phyloP scores from a whole-genome alignment of 53 echinoderm and acorn worm species.

The Patiria pectinifera region DNA sequence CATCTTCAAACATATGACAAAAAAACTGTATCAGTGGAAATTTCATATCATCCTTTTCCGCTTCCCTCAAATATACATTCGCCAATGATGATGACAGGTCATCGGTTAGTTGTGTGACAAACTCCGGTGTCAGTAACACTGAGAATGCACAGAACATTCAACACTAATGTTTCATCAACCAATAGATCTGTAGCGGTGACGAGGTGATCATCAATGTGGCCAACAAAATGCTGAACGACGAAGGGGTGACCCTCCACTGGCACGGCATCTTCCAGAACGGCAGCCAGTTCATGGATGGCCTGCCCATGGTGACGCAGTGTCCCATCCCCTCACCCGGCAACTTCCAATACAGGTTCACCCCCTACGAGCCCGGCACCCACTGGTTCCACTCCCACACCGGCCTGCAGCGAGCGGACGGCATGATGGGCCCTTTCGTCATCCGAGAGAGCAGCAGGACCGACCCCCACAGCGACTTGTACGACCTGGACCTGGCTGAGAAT shows the following conservation, averaged over 20 bases:
- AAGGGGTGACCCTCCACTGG: not conserved
- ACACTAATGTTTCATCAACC: not conserved
- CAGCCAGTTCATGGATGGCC: too few relatives aligned
- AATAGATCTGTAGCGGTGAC: conserved; percentile 63
- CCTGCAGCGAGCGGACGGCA: conserved; percentile 49
- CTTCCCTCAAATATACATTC: too few relatives aligned
- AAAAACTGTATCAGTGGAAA: too few relatives aligned
- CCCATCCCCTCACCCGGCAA: conserved; percentile 45
- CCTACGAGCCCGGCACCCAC: conserved; percentile 33
- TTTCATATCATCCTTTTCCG: too few relatives aligned
- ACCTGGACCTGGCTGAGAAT: conserved; percentile 45
- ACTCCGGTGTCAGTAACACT: not conserved
- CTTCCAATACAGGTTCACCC: conserved; percentile 36
- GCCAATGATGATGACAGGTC: too few relatives aligned
- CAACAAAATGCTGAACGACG: conserved; percentile 30
- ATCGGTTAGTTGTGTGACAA: too few relatives aligned
- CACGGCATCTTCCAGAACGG: conserved; percentile 30
- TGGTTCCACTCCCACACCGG: conserved; percentile 61
- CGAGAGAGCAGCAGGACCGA: conserved; percentile 27
- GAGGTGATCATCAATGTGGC: conserved; percentile 39
- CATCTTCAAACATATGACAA: too few relatives aligned
- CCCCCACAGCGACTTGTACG: conserved; percentile 8
- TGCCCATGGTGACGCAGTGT: too few relatives aligned
- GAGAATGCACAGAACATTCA: too few relatives aligned
- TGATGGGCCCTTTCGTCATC: conserved; percentile 51